phyloP scores from a whole-genome alignment of 2,888 invertebrate genomes.

The Pardosa pseudoannulata region DNA sequence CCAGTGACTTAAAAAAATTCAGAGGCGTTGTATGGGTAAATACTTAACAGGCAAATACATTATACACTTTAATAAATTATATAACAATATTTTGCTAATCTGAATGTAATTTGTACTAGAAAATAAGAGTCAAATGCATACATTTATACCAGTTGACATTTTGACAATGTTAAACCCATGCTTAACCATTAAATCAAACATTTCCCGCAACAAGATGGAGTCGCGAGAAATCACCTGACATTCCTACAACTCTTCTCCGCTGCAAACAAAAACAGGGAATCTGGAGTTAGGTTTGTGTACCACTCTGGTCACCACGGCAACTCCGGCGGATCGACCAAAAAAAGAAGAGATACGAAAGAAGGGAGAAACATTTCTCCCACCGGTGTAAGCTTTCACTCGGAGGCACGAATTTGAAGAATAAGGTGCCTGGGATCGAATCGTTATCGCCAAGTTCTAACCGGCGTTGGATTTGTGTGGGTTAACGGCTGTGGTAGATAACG shows the following conservation, averaged over 20 bases:
- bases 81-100: too few species aligned
- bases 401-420: conserved; percentile 32
- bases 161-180: too few species aligned
- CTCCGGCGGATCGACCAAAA: conserved; percentile 22
- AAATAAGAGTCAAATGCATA: too few species aligned
- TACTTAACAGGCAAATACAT: too few species aligned
- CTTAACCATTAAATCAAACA: too few species aligned
- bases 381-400: conserved; percentile 37
- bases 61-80: too few species aligned
- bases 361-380: neutral
- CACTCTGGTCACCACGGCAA: conserved; percentile 48
- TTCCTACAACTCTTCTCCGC: neutral
- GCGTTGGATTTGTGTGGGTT: neutral
- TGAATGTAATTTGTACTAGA: too few species aligned
- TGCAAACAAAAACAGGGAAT: conserved; percentile 14
- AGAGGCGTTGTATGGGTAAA: too few species aligned
- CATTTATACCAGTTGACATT: too few species aligned
- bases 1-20: too few species aligned
- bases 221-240: neutral
- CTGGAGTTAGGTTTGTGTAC: conserved; percentile 43
- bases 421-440: neutral
- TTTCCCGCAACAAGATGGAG: neutral
- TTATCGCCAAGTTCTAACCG: neutral
- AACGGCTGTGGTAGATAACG: neutral
- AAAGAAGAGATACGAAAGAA: neutral